phyloP scores from a whole-genome alignment of 2,113 vertebrate genomes.

The Tiliqua scincoides region DNA sequence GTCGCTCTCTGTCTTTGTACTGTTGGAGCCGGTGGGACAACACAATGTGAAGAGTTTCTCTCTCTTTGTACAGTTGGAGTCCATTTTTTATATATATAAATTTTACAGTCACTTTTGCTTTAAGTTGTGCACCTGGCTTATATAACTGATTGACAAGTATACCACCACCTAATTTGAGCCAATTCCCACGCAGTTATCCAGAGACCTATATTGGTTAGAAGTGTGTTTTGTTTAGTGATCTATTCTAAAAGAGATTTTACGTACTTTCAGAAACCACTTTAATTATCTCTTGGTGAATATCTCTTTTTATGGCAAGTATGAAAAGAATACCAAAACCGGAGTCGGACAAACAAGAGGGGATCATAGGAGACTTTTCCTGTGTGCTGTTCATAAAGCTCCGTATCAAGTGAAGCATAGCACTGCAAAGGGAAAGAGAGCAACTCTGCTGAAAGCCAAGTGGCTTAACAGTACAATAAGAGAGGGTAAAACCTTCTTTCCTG shows the following conservation, averaged over 20 bases:
- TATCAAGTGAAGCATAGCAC: conserved; percentile 44
- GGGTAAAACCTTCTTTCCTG: background rate
- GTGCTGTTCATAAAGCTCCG: background rate
- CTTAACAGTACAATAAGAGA: background rate
- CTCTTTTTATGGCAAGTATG: background rate
- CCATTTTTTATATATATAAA: conserved; percentile 38
- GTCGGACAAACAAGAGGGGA: background rate
- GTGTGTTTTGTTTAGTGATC: conserved; percentile 38
- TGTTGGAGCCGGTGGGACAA: background rate
- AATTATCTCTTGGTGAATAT: too few relatives aligned
- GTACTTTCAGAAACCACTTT: too few relatives aligned
- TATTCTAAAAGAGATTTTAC: conserved; percentile 47
- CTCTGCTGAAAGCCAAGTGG: conserved; percentile 1
- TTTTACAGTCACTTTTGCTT: conserved; percentile 27
- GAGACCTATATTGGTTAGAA: conserved; percentile 53
- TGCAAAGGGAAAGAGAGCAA: conserved; percentile 19
- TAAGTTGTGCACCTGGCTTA: conserved; percentile 53
- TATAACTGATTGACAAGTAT: conserved; percentile 48
- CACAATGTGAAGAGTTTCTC: rapidly evolving
- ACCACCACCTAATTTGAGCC: conserved; percentile 44
- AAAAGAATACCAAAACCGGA: conserved; percentile 35
- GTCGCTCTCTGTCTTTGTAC: background rate
- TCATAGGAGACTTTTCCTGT: conserved; percentile 47
- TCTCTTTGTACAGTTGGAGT: background rate
- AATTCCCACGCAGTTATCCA: conserved; percentile 40